Conservation (phyloP, 37 sponge, comb jelly and placozoan species). For the Eunapius fragilis region DNA sequence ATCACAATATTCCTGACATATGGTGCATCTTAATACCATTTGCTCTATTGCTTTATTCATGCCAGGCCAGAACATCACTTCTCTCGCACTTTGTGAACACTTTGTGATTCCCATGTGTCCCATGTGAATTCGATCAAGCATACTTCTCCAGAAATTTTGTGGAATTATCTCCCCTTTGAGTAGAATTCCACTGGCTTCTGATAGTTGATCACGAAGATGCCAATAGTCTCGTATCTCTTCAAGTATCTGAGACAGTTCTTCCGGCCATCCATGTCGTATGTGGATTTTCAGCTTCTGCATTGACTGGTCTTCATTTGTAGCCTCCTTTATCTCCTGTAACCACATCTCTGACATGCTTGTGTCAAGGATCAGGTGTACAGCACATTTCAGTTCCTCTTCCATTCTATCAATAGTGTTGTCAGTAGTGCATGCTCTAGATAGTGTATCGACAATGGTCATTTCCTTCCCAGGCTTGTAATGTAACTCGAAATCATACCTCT, state of each 20-base stretch:
- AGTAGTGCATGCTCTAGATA: constrained; percentile 33
- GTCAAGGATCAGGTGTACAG: constrained; percentile 2
- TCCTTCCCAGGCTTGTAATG: too few relatives aligned
- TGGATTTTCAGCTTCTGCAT: background rate
- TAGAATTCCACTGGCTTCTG: constrained; percentile 31
- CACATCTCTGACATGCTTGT: background rate
- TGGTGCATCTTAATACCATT: background rate
- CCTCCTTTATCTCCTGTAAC: background rate
- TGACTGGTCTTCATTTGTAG: too few relatives aligned
- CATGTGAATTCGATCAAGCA: constrained; percentile 29
- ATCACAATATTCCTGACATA: background rate
- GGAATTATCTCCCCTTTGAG: constrained; percentile 23
- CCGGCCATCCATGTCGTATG: constrained; percentile 21
- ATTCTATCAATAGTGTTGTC: background rate
- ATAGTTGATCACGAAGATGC: background rate
- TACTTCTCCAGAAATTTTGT: constrained; percentile 1
- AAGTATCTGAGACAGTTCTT: background rate
- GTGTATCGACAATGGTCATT: constrained; percentile 40
- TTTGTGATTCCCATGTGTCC: constrained; percentile 57
- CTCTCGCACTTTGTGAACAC: constrained; percentile 23
- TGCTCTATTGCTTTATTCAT: constrained; percentile 30
- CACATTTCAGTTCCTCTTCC: background rate
- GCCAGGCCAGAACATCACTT: too few relatives aligned
- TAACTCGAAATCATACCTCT: background rate
- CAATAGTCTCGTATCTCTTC: constrained; percentile 13